Base-by-base conservation (phyloP, 2,888 invertebrate genomes). In the Cheilosia urbana region DNA sequence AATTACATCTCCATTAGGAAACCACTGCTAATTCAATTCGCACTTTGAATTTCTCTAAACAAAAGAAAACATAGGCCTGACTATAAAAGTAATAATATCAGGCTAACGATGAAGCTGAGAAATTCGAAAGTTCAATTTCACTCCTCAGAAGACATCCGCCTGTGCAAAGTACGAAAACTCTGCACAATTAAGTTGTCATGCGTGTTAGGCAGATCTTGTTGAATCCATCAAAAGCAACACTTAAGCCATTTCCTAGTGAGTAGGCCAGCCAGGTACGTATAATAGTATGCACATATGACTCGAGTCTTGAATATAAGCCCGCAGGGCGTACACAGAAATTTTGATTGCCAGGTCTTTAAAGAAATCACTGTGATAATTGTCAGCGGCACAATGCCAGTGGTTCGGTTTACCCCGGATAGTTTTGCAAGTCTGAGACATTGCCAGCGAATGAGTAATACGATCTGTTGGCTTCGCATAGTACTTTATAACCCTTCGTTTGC, bases 401-500 rank as follows among this genome's bases (percentile, higher is more conserved):
- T 21, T 62, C 47, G 60, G 19, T 40, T 58, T 68, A 42, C 21
- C 53, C 68, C 62, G 17, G 15, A 62, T 63, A 65, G 55, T 71
- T 71, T 71, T 55, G 71, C 63, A 57, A 78, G 58, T n/a, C 42
- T 42, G 37, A 21, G 24, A 42, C 24, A 57, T 42, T 51, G 27
- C 37, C 13, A 17, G 11, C 34, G 69, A 60, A 51, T 80, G 79
- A 80, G 79, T 79, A 79, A 79, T 65, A 66, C 17, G 7, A 47
- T 19, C 9, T 47, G n/a, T 19, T n/a, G 45, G 45, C 51, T 65
- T 73, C 27, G 45, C 34, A 37, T 55, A 58, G 40, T 37, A 80
- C 58, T 66, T 40, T 80, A 60, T 69, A 82, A 72, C 75, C 81
- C 81, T 63, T 57, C 37, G 55, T 75, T 73, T 75, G 65, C 60